Percentiles rank a stretch among this genome's conserved stretches.
phyloP scores from a whole-genome alignment of 2,113 vertebrate genomes.

The Tragelaphus strepsiceros region DNA sequence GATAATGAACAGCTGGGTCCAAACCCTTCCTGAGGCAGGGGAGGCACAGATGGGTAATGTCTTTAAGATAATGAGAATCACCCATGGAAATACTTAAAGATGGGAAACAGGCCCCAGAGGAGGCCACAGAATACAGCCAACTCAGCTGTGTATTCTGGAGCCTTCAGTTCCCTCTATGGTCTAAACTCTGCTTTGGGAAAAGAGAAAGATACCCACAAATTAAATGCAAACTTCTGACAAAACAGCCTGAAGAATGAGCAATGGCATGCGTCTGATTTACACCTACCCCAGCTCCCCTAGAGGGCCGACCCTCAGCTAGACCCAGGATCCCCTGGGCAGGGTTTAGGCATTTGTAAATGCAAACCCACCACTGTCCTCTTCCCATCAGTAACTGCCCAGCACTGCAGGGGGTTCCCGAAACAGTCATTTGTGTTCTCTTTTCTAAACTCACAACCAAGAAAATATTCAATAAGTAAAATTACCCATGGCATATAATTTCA shows the following conservation, averaged over 20 bases:
- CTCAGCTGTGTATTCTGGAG: background rate
- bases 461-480: constrained; percentile 63
- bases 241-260: constrained; percentile 14
- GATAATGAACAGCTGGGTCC: background rate
- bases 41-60: background rate
- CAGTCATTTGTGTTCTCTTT: constrained; percentile 32
- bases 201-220: constrained; percentile 47
- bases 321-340: background rate
- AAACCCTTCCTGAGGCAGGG: background rate
- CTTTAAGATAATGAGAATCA: constrained; percentile 42
- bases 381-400: constrained; percentile 34
- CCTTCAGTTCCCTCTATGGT: background rate
- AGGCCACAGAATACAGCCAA: background rate
- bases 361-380: constrained; percentile 10
- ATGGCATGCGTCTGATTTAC: constrained; percentile 14
- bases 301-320: background rate
- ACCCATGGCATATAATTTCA: constrained; percentile 48
- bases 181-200: constrained; percentile 46
- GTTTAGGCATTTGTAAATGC: background rate
- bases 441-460: constrained; percentile 41
- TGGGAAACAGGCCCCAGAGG: constrained; percentile 2
- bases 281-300: background rate
- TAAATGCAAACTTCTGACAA: constrained; percentile 41
- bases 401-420: constrained; percentile 31
- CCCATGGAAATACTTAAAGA: constrained; percentile 25